Evolutionary conservation across 1,140 invertebrate species (phyloP).

Genomic region (Caerostris extrusa): DNA sequence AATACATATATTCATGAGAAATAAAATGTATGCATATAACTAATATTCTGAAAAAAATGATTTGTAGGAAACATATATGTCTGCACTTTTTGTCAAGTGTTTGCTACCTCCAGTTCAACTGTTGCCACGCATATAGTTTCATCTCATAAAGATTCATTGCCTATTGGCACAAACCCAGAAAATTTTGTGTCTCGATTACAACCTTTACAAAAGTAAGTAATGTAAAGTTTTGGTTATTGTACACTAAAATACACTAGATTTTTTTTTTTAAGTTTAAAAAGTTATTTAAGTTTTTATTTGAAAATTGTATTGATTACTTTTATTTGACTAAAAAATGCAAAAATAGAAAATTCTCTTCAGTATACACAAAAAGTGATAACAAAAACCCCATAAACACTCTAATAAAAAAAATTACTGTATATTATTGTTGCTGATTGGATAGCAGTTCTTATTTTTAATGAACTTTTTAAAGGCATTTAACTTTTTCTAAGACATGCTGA

Average conservation of each 20-base stretch:
- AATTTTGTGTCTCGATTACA: constrained; percentile 54
- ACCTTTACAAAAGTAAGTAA: constrained; percentile 35
- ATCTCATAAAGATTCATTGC: not conserved
- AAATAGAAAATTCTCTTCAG: not conserved
- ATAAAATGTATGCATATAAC: too few relatives aligned
- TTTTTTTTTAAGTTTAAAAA: not conserved
- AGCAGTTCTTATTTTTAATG: too few relatives aligned
- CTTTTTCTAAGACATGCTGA: too few relatives aligned
- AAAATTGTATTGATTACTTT: not conserved
- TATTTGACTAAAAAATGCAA: not conserved
- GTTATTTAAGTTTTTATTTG: not conserved
- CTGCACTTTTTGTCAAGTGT: constrained; percentile 65
- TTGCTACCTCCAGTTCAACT: constrained; percentile 19
- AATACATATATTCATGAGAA: too few relatives aligned
- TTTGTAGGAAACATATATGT: constrained; percentile 38
- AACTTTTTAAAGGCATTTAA: too few relatives aligned
- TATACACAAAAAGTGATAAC: not conserved
- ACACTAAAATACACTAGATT: not conserved
- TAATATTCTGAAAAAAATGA: too few relatives aligned
- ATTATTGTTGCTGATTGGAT: too few relatives aligned
- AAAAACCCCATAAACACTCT: not conserved
- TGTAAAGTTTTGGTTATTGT: not conserved
- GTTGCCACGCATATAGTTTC: constrained; percentile 25
- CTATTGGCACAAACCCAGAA: constrained; percentile 10
- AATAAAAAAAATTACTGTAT: not conserved